These are phyloP conservation scores for Fringilla coelebs DNA, from an alignment of 2,797 vertebrate genomes.

Conservation along the genomic window DNA sequence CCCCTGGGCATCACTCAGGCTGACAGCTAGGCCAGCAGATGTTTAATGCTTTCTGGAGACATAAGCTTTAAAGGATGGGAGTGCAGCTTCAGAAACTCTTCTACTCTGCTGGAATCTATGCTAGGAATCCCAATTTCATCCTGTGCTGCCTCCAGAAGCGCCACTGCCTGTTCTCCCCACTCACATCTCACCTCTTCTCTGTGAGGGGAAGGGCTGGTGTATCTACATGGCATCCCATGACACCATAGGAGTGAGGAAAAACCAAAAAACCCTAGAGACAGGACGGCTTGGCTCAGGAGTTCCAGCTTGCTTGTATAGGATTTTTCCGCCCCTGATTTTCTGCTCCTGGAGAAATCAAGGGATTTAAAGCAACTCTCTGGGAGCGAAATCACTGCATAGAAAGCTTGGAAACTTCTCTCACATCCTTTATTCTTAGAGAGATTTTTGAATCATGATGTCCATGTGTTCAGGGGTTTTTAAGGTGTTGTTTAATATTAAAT, in stretches of 20 bases:
- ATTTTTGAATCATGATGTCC: neutral
- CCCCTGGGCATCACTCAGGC: neutral
- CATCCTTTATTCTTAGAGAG: neutral
- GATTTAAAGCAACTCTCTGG: neutral
- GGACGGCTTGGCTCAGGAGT: neutral
- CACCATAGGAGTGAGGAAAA: neutral
- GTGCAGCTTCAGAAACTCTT: neutral
- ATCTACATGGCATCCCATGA: accelerated
- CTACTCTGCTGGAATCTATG: neutral
- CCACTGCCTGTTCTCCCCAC: neutral
- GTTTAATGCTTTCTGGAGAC: neutral
- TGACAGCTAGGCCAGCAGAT: neutral
- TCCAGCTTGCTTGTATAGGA: accelerated
- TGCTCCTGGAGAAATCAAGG: accelerated
- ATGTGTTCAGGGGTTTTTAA: neutral
- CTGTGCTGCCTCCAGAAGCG: neutral
- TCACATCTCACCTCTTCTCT: neutral
- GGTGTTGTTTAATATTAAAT: neutral
- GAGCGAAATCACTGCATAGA: neutral
- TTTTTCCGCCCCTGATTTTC: neutral
- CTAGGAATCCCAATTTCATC: neutral
- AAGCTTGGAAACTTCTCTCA: neutral
- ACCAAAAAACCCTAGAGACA: neutral
- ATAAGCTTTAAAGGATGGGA: neutral
- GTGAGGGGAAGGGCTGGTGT: neutral